Conservation (phyloP, 2,888 invertebrate genomes). For the Ormia ochracea region DNA sequence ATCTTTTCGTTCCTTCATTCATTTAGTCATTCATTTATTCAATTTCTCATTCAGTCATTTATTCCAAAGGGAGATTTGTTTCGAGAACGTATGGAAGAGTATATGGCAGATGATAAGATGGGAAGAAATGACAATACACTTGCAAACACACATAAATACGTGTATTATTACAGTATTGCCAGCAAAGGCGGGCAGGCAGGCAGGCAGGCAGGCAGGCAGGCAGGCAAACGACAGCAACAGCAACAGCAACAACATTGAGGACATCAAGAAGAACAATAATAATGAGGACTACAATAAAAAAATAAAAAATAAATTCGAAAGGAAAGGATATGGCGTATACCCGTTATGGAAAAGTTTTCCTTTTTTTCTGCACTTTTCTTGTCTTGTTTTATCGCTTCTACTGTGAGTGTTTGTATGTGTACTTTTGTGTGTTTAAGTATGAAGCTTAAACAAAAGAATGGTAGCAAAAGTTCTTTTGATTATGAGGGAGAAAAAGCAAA, state of each 20-base stretch:
- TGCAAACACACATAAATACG: no score
- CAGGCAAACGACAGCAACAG: neutral
- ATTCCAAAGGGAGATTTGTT: slow-evolving; percentile 20
- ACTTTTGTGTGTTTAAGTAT: neutral
- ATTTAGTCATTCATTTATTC: slow-evolving; percentile 19
- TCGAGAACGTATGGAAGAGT: neutral
- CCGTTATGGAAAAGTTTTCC: slow-evolving; percentile 43
- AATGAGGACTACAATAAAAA: slow-evolving; percentile 47
- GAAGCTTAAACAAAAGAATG: slow-evolving; percentile 57
- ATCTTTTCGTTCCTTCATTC: slow-evolving; percentile 21
- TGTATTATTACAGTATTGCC: slow-evolving; percentile 9
- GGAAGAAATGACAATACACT: no score
- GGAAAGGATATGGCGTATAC: slow-evolving; percentile 49
- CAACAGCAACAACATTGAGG: slow-evolving; percentile 22
- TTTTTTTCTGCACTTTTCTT: neutral
- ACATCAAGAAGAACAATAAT: slow-evolving; percentile 33
- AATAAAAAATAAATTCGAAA: slow-evolving; percentile 23
- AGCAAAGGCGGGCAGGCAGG: slow-evolving; percentile 43
- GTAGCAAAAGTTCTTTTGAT: slow-evolving; percentile 48
- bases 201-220: slow-evolving; percentile 30
- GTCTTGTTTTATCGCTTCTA: slow-evolving; percentile 5
- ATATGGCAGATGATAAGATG: neutral
- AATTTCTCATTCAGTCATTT: slow-evolving; percentile 41
- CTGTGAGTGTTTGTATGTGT: neutral
- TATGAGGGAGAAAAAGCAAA: slow-evolving; percentile 35